Conservation (phyloP, 1,140 invertebrate genomes). For the Drosophila repletoides region DNA sequence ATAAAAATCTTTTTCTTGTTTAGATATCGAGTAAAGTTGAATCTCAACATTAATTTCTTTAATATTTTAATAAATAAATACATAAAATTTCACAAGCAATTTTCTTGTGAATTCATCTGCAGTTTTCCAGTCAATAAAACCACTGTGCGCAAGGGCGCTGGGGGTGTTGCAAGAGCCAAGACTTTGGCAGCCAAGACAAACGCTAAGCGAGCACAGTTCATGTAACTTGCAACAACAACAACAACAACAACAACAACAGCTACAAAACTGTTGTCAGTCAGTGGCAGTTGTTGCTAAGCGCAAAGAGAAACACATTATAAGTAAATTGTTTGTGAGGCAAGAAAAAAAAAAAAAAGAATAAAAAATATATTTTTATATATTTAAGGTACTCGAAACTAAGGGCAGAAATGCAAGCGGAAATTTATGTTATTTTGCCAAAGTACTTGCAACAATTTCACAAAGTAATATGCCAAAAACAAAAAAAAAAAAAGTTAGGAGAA, state of each 20-base stretch:
- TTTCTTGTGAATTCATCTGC: too few relatives aligned
- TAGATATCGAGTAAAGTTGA: too few relatives aligned
- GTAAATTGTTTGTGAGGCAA: conserved; percentile 47
- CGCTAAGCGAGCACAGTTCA: conserved; percentile 1
- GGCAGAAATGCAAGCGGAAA: conserved; percentile 40
- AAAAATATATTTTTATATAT: neutral
- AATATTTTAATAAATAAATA: too few relatives aligned
- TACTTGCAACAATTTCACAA: conserved; percentile 41
- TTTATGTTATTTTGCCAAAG: conserved; percentile 64
- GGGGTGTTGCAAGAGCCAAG: conserved; percentile 32
- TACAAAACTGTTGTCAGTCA: conserved; percentile 32
- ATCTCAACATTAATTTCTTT: too few relatives aligned
- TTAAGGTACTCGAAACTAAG: too few relatives aligned
- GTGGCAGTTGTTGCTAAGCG: conserved; percentile 32
- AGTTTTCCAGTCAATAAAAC: too few relatives aligned
- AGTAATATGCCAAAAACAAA: conserved; percentile 10
- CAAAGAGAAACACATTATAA: conserved; percentile 67
- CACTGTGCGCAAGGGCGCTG: conserved; percentile 20
- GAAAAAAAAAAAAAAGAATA: neutral
- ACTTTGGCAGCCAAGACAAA: conserved; percentile 24
- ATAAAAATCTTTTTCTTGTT: too few relatives aligned
- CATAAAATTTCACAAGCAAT: too few relatives aligned
- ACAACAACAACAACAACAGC: conserved; percentile 6
- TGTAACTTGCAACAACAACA: conserved; percentile 30
- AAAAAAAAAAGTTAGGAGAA: neutral